phyloP scores from a whole-genome alignment of 1,140 invertebrate species.

The Psix sp. region DNA sequence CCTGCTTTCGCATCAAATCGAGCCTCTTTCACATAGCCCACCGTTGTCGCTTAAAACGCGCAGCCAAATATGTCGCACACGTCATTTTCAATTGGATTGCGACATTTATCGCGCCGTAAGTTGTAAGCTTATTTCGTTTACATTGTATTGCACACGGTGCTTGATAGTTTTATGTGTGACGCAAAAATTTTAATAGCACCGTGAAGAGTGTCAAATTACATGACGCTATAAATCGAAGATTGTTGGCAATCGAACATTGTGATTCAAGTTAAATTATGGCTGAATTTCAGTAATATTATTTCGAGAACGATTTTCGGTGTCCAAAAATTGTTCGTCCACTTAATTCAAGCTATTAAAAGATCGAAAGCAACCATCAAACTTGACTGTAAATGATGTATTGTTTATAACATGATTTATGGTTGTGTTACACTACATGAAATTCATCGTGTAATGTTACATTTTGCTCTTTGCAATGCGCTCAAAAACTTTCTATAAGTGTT shows the following conservation, averaged over 20 bases:
- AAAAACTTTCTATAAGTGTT: conserved; percentile 46
- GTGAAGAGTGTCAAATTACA: no score
- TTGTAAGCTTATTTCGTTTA: conserved; percentile 27
- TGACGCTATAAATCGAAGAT: no score
- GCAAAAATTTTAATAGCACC: no score
- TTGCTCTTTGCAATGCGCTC: conserved; percentile 5
- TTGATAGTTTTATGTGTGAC: conserved; percentile 12
- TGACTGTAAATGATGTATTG: no score
- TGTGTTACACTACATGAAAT: conserved; percentile 35
- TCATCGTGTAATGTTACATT: conserved; percentile 30
- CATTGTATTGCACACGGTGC: conserved; percentile 12
- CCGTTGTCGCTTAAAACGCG: conserved; percentile 47
- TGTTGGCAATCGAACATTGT: no score
- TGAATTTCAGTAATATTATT: no score
- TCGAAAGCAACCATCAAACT: no score
- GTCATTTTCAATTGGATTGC: conserved; percentile 54
- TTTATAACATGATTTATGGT: no score
- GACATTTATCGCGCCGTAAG: conserved; percentile 51
- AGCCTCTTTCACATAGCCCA: conserved; percentile 52
- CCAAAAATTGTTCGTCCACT: no score
- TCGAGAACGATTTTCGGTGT: no score
- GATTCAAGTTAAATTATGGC: no score
- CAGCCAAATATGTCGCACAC: conserved; percentile 49
- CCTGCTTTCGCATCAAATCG: conserved; percentile 52
- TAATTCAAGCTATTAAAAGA: no score